Evolutionary conservation across 2,113 vertebrate genomes (phyloP).

Genomic region (Xerus inauris): DNA sequence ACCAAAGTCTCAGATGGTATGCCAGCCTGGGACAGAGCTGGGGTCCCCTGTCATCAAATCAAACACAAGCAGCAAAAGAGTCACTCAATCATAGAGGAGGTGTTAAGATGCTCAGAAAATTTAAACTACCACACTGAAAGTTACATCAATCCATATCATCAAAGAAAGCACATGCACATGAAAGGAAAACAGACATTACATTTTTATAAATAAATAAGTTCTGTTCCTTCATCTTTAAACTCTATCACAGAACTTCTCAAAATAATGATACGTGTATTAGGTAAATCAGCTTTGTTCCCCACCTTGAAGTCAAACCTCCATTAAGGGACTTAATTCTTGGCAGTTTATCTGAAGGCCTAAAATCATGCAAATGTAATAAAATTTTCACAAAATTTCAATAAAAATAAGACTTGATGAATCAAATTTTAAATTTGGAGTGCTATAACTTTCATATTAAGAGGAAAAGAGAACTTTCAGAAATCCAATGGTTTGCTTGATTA

Average conservation of each 20-base stretch:
- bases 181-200: neutral
- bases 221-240: neutral
- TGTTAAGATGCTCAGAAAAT: neutral
- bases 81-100: neutral
- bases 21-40: constrained; percentile 92
- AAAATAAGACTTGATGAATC: neutral
- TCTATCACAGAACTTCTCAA: neutral
- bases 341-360: neutral
- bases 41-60: constrained; percentile 91
- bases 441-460: neutral
- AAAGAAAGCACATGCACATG: neutral
- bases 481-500: neutral
- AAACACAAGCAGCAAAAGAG: constrained; percentile 38
- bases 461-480: neutral
- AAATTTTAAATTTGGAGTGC: neutral
- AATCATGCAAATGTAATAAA: constrained; percentile 16
- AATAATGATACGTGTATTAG: neutral
- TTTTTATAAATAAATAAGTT: neutral
- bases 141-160: neutral
- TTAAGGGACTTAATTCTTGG: neutral
- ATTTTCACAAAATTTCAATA: neutral
- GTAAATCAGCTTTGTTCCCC: neutral
- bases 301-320: neutral
- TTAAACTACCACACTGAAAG: neutral
- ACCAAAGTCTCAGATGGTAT: constrained; percentile 93